These are phyloP conservation scores for Pristionchus maxplancki DNA, from an alignment of 2,888 invertebrate genomes.

Conservation along the genomic window DNA sequence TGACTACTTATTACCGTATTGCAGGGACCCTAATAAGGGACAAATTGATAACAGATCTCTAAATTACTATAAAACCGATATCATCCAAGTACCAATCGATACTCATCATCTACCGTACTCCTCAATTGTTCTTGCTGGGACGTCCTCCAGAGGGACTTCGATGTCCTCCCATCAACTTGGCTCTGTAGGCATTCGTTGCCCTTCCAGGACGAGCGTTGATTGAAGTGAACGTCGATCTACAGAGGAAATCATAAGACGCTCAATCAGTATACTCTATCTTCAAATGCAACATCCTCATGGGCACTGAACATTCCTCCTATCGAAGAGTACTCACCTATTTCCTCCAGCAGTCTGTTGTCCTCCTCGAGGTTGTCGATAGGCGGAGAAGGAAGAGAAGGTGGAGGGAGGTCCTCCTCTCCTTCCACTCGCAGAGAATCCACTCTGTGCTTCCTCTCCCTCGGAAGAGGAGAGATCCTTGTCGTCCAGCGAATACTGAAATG, in stretches of 20 bases:
- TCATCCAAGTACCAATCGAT: not conserved
- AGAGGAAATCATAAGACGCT: not conserved
- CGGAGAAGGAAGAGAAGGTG: conserved; percentile 43
- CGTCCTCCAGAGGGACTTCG: conserved; percentile 52
- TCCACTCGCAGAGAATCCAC: conserved; percentile 44
- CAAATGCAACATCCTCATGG: not conserved
- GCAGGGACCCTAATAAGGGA: conserved; percentile 18
- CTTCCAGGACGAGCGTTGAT: conserved; percentile 34
- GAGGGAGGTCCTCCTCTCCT: conserved; percentile 41
- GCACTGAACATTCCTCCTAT: not conserved
- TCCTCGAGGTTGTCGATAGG: conserved; percentile 48
- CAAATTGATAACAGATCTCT: not conserved
- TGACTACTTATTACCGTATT: conserved; percentile 41
- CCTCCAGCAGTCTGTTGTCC: conserved; percentile 6
- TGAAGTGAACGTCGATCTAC: conserved; percentile 14
- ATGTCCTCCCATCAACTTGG: conserved; percentile 44
- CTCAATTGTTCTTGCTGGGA: conserved; percentile 49
- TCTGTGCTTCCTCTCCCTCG: conserved; percentile 23
- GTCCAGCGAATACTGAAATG: conserved; percentile 64
- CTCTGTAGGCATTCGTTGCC: conserved; percentile 46
- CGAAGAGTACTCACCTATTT: not conserved
- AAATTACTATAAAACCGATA: not conserved
- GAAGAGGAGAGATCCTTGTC: conserved; percentile 56
- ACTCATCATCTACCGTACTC: conserved; percentile 1
- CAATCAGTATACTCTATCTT: not conserved